phyloP scores from a whole-genome alignment of 2,888 invertebrate genomes.

The Tetragonula carbonaria region DNA sequence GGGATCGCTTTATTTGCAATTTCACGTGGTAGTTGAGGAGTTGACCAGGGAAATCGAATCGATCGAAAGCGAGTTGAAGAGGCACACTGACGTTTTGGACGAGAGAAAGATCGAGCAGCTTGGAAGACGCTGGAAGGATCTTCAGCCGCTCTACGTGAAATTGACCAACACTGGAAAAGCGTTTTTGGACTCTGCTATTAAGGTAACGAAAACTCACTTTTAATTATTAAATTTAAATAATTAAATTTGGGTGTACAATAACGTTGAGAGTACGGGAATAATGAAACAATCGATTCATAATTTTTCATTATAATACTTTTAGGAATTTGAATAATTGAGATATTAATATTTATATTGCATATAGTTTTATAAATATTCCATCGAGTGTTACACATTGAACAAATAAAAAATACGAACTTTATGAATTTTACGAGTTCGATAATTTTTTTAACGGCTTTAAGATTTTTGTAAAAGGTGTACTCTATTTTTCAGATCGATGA shows the following conservation, averaged over 20 bases:
- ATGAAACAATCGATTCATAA: not conserved
- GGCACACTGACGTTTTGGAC: constrained; percentile 84
- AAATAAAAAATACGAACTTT: not conserved
- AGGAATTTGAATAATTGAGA: not conserved
- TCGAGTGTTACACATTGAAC: not conserved
- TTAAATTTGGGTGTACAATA: too few species aligned
- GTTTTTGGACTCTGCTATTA: constrained; percentile 87
- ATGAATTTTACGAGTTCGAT: not conserved
- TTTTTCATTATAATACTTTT: not conserved
- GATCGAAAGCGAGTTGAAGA: constrained; percentile 87
- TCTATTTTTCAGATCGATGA: constrained; percentile 86
- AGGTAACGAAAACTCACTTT: constrained; percentile 81
- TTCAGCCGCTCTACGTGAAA: constrained; percentile 88
- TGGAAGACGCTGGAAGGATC: constrained; percentile 88
- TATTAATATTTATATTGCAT: too few species aligned
- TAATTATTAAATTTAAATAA: not conserved
- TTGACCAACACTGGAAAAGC: constrained; percentile 88
- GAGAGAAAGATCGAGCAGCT: constrained; percentile 85
- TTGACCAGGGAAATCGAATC: constrained; percentile 88
- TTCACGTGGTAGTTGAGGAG: constrained; percentile 89
- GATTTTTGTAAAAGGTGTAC: not conserved
- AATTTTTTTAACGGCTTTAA: not conserved
- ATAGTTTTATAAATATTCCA: not conserved
- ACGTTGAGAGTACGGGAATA: not conserved
- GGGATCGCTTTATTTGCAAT: constrained; percentile 88